Conservation (phyloP, 2,797 vertebrate genomes). For the Heterohyrax brucei region DNA sequence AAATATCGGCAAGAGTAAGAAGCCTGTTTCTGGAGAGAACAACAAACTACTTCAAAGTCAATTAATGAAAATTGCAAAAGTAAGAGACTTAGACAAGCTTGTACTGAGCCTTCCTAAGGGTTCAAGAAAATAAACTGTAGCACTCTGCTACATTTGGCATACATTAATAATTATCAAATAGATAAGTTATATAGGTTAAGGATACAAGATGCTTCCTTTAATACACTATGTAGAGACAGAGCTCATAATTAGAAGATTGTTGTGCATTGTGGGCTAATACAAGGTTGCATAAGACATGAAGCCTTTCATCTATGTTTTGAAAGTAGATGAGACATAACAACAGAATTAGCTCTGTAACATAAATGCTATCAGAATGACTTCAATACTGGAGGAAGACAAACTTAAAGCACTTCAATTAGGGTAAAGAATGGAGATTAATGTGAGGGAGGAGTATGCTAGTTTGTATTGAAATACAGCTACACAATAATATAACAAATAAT, state of each 20-base stretch:
- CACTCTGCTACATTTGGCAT: not conserved
- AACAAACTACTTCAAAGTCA: not conserved
- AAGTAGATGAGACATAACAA: not conserved
- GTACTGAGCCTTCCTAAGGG: not conserved
- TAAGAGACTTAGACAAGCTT: not conserved
- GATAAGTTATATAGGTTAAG: not conserved
- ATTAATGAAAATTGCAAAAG: constrained; percentile 1
- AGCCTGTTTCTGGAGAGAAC: constrained; percentile 18
- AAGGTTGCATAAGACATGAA: not conserved
- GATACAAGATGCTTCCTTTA: not conserved
- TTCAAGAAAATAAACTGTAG: constrained; percentile 12
- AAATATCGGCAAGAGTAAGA: not conserved
- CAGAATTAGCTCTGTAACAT: not conserved
- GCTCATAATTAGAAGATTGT: not conserved
- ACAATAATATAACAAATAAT: constrained; percentile 18
- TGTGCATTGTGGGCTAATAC: not conserved
- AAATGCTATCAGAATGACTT: not conserved
- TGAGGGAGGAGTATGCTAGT: not conserved
- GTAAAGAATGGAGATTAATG: not conserved
- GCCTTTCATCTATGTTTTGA: not conserved
- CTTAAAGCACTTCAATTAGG: not conserved
- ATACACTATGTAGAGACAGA: not conserved
- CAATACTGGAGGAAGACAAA: constrained; percentile 49
- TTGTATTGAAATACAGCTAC: not conserved
- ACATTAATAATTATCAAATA: constrained; percentile 39